Evolutionary conservation across 2,113 vertebrate genomes (phyloP), one percentile per base, ranked within the genome.

Genomic region (Corythornis vintsioides): DNA sequence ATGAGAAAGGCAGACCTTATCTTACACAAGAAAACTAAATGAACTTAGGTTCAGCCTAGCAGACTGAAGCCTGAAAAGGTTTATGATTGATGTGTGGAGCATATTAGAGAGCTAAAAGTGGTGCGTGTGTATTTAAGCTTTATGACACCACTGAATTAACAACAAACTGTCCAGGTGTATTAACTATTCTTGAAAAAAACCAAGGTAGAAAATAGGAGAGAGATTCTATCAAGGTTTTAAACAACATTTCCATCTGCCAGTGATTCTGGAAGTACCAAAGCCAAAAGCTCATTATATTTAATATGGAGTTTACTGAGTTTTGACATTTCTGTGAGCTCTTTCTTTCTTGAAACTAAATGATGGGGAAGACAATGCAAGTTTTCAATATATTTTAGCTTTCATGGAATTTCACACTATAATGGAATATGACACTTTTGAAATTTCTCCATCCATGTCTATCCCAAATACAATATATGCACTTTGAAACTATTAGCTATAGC

Each of bases 201-300:
- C 26, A 21, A 67, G 33, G 25, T 71, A 83, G 42, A 88, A 87
- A 90, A 74, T 2, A 71, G 59, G 4, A 83, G 59, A 66, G 76
- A 59, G 52, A 26, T 48, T 67, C 52, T 52, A 21, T 25, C 17
- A 73, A 59, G 56, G 15, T 64, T 86, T 90, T 63, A 90, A 94
- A 70, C 31, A 83, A 65, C 43, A 56, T 77, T 90, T 93, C 85
- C 72, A 83, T 83, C 74, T 93, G 42, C 50, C 78, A 93, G 61
- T 47, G 50, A 81, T 81, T 69, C 65, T 65, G 74, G 73, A 70
- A 92, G 75, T 29, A 89, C 52, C 66, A 82, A 90, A 90, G 71
- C 50, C 93, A 94, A 93, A 96, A 94, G 70, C 69, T 90, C 83
- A 79, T 87, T 93, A 87, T 76, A 85, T 85, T 87, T 90, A 90